Percentiles rank a stretch among this genome's conserved stretches.
phyloP scores from a whole-genome alignment of 2,113 vertebrate genomes.

The Brachyhypopomus gauderio region DNA sequence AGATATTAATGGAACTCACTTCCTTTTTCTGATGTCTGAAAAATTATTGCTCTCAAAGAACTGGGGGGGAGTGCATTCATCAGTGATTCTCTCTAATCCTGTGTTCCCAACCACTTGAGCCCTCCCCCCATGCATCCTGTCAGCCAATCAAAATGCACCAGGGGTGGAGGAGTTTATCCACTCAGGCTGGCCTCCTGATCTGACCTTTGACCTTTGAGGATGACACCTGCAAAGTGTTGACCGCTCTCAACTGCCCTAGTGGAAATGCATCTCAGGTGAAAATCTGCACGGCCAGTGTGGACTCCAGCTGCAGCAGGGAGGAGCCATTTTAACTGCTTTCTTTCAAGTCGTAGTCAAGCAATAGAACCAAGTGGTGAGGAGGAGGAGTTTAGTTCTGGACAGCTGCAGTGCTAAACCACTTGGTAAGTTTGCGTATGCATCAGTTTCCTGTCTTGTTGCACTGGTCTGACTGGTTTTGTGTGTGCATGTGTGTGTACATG shows the following conservation, averaged over 20 bases:
- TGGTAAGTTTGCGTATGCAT: conserved; percentile 4
- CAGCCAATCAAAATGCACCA: conserved; percentile 10
- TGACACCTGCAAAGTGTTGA: neutral
- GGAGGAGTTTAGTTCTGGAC: neutral
- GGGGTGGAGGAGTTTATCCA: neutral
- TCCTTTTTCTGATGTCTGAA: conserved; percentile 27
- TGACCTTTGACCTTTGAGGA: neutral
- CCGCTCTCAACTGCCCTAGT: too few species aligned
- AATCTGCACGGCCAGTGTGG: neutral
- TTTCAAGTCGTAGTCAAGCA: neutral
- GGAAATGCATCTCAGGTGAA: neutral
- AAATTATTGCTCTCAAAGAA: conserved; percentile 12
- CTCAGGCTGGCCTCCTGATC: neutral
- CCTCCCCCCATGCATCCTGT: neutral
- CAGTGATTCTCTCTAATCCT: neutral
- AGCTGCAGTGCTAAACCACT: neutral
- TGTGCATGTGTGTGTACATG: conserved; percentile 1
- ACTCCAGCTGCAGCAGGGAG: neutral
- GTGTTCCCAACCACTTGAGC: neutral
- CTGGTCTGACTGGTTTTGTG: neutral
- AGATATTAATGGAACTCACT: conserved; percentile 39
- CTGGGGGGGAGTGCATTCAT: neutral
- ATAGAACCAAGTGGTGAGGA: neutral
- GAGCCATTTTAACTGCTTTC: neutral
- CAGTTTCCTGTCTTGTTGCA: neutral